Percentiles rank a stretch among this genome's conserved stretches.
Conservation (phyloP, 2,888 invertebrate species). For the Meliscaeva auricollis region DNA sequence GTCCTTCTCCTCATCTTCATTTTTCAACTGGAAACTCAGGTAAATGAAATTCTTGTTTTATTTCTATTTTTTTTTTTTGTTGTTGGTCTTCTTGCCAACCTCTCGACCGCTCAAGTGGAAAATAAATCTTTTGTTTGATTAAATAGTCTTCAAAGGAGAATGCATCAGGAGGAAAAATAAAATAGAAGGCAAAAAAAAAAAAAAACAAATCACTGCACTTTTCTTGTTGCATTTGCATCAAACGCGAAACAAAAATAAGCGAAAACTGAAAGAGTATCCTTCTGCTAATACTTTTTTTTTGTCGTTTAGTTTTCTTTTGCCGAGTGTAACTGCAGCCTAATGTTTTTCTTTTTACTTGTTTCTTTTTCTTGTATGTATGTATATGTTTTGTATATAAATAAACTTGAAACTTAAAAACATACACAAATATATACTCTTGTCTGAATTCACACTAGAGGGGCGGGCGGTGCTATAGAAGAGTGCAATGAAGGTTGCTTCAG, state of each 20-base stretch:
- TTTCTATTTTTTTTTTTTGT: background rate
- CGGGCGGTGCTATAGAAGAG: background rate
- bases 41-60: constrained; percentile 48
- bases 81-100: constrained; percentile 1
- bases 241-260: background rate
- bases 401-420: constrained; percentile 44
- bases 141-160: constrained; percentile 32
- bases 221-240: constrained; percentile 24
- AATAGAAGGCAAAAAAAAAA: background rate
- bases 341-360: constrained; percentile 19
- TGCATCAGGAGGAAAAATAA: background rate
- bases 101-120: constrained; percentile 9
- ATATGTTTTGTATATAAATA: background rate
- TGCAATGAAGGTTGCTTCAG: constrained; percentile 43
- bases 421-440: constrained; percentile 15
- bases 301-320: background rate
- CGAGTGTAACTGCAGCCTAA: constrained; percentile 43
- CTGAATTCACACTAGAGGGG: constrained; percentile 1
- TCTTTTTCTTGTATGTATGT: background rate
- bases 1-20: constrained; percentile 31
- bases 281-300: constrained; percentile 4
- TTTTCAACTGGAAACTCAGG: constrained; percentile 59
- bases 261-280: constrained; percentile 22
- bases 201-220: background rate
- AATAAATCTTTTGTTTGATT: constrained; percentile 58